A percentile compares a stretch with the other conserved stretches of the same genome.
These are phyloP conservation scores for Caprella mutica DNA, from an alignment of 2,888 invertebrate species.

Conservation along the genomic window DNA sequence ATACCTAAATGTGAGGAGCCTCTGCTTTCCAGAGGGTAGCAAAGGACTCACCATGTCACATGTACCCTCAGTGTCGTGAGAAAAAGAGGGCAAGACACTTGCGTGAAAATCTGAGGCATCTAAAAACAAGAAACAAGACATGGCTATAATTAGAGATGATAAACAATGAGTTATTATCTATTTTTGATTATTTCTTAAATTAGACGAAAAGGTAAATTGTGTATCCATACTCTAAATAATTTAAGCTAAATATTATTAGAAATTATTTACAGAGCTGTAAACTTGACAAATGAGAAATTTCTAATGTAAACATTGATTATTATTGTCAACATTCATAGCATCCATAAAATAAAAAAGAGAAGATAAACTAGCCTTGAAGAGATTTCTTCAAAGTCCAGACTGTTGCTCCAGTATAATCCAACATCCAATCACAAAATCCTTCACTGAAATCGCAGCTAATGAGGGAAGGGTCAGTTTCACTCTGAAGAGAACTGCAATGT, in stretches of 20 bases:
- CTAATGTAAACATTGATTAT: neutral
- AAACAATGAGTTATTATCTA: no score
- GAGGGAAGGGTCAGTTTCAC: neutral
- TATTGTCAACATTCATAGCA: neutral
- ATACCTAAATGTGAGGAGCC: neutral
- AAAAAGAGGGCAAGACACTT: neutral
- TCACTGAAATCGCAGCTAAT: slow-evolving; percentile 17
- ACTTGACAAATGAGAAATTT: neutral
- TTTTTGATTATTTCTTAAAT: no score
- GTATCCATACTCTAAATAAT: no score
- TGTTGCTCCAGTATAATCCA: slow-evolving; percentile 14
- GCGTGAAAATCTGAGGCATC: neutral
- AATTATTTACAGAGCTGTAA: no score
- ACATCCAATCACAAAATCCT: slow-evolving; percentile 29
- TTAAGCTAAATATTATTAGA: no score
- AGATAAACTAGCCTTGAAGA: neutral
- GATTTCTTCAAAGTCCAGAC: slow-evolving; percentile 21
- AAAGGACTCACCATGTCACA: neutral
- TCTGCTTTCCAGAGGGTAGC: neutral
- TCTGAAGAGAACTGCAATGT: neutral
- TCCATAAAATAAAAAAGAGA: neutral
- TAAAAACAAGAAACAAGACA: no score
- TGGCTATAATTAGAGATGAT: no score
- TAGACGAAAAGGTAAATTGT: no score
- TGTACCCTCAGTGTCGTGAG: neutral